Evolutionary conservation across 2,888 invertebrate species (phyloP), one percentile per base, ranked within the genome.

Genomic region (Drosophila prostipennis): DNA sequence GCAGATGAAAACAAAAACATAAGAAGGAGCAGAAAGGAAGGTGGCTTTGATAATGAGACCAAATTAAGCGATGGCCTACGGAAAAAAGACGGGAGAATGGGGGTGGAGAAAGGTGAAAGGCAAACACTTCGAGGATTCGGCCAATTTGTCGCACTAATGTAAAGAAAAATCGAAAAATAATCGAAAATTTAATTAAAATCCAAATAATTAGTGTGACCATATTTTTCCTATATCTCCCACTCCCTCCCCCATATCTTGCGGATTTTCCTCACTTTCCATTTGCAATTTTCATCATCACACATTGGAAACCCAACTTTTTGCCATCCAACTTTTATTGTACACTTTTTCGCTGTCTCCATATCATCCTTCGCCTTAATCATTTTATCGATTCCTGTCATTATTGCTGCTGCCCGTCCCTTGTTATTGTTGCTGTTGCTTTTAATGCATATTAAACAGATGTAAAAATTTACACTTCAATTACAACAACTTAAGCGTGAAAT

Each of bases 391-490:
- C 55, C 19, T 56, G 56, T 23, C 70, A 65, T 60, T 79, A 67
- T 69, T 72, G 75, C 23, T 51, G 16, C 48, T 52, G 11, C 29
- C 29, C 37, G 37, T 13, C 37, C 5, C 37, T 37, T 37, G 11
- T 36, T 36, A 10, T 40, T 40, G 40, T 19, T 43, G 67, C 46
- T 72, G 76, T 69, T 68, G 78, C 32, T 46, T 74, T 76, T 75
- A 82, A 87, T 83, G 88, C 75, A 83, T 87, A 85, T 87, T 86
- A 88, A 87, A 74, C 83, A 84, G 83, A 78, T 88, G 83, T 76
- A 70, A 74, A 72, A 84, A 86, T 84, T 67, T 78, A 78, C 88
- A 84, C 83, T 85, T 79, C 76, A 88, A 86, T 82, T 82, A 86
- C 73, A 79, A 77, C 77, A 81, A 82, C 63, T 83, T 85, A 52